Evolutionary conservation across 2,797 vertebrate species (phyloP), one percentile per base, ranked within the genome.

Genomic region (Bradypus variegatus): DNA sequence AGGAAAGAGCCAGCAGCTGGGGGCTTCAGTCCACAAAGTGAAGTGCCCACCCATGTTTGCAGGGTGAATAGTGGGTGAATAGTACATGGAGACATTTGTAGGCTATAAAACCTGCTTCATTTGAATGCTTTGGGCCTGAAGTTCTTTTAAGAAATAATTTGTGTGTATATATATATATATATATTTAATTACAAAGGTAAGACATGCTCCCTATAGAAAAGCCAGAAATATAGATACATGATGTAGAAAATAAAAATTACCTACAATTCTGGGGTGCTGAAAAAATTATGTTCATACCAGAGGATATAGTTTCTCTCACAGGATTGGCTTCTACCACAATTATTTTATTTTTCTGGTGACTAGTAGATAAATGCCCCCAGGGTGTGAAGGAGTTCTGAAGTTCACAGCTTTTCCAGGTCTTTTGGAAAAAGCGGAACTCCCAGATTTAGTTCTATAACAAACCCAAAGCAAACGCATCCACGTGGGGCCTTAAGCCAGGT

Each of bases 1-100:
- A 87, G 81, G 92, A 94, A 94, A 96, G 21, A 95, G 93, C 89
- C 78, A 50, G 86, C 70, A 38, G 25, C 4, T 5, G 18, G 83
- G 79, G 33, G 10, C 81, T 77, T 60, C 58, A 14, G 15, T 38
- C 36, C 36, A 14, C 25, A 76, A 62, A 41, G 50, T 11, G 80
- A 82, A 64, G 72, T 15, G 19, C 58, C 58, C 58, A 69, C 94
- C 93, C 84, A 76, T n/a, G 6, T 69, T 81, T 23, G 58, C 58
- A 67, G 31, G 67, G 31, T n/a, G n/a, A 70, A 96, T 64, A 94
- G 88, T 41, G 83, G 76, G 89, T 78, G 87, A 95, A 88, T 25
- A 93, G 90, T 27, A 58, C 62, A 84, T 5, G 48, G 82, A 70
- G 60, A 41, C 86, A 91, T 87, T 67, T 94, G 78, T 41, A 81